Percentiles rank a stretch among this genome's conserved stretches.
phyloP scores from a whole-genome alignment of 2,113 vertebrate species.

The Callithrix jacchus region DNA sequence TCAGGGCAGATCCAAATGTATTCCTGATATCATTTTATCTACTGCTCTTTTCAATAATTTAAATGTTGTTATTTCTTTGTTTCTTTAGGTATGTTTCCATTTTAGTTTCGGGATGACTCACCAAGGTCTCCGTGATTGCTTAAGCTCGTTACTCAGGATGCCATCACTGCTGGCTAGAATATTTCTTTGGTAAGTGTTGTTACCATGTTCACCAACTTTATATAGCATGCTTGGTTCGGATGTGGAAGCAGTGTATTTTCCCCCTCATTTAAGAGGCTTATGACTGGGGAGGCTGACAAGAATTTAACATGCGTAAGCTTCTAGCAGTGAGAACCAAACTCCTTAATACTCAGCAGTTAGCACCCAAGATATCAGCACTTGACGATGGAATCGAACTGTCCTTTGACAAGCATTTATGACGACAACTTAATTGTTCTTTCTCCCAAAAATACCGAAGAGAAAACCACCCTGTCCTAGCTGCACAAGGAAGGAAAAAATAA shows the following conservation, averaged over 20 bases:
- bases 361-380: constrained; percentile 64
- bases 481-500: constrained; percentile 57
- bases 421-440: constrained; percentile 61
- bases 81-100: background rate
- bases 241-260: background rate
- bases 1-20: rapidly evolving
- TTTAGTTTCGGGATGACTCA: background rate
- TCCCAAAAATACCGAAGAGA: constrained; percentile 33
- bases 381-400: constrained; percentile 33
- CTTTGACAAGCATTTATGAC: constrained; percentile 43
- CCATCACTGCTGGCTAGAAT: background rate
- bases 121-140: too few species aligned
- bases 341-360: constrained; percentile 12
- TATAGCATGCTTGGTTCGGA: background rate
- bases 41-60: background rate
- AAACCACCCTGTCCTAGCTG: constrained; percentile 26
- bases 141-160: background rate
- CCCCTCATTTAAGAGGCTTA: background rate
- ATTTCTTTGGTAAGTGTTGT: background rate
- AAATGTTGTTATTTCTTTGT: background rate
- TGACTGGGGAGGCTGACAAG: background rate
- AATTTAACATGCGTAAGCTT: constrained; percentile 50
- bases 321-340: constrained; percentile 28
- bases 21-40: background rate
- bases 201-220: background rate